Conservation (phyloP, 2,113 vertebrate species). For the Alethe castanea region DNA sequence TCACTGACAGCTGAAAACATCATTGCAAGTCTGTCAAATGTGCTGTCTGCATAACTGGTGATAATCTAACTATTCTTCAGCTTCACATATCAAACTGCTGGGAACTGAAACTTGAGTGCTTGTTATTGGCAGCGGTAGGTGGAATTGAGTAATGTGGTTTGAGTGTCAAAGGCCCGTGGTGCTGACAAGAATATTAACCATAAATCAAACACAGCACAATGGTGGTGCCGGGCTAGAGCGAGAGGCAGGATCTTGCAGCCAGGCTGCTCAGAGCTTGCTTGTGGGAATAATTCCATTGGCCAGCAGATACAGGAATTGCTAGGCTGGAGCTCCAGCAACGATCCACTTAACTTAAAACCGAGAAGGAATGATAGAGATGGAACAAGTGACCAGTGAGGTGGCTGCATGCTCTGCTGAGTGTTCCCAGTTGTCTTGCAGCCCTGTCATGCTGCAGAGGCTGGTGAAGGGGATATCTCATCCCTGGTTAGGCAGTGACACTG, state of each 20-base stretch:
- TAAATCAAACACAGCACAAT: not conserved
- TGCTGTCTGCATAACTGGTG: conserved; percentile 9
- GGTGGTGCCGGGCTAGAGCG: rapidly evolving
- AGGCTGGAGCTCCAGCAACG: not conserved
- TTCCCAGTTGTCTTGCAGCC: not conserved
- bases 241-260: not conserved
- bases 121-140: conserved; percentile 8
- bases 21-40: not conserved
- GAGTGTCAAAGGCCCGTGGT: not conserved
- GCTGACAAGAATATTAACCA: conserved; percentile 1
- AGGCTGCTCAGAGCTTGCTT: not conserved
- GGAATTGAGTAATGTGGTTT: not conserved
- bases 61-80: conserved; percentile 14
- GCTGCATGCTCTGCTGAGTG: not conserved
- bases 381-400: not conserved
- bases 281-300: not conserved
- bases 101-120: not conserved
- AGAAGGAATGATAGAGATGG: not conserved
- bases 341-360: not conserved
- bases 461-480: not conserved
- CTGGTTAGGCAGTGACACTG: not conserved
- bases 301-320: not conserved
- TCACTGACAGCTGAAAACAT: conserved; percentile 29
- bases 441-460: not conserved
- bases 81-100: not conserved